These are phyloP conservation scores for Lethenteron reissneri DNA, from an alignment of 2,113 vertebrate genomes.

Conservation along the genomic window DNA sequence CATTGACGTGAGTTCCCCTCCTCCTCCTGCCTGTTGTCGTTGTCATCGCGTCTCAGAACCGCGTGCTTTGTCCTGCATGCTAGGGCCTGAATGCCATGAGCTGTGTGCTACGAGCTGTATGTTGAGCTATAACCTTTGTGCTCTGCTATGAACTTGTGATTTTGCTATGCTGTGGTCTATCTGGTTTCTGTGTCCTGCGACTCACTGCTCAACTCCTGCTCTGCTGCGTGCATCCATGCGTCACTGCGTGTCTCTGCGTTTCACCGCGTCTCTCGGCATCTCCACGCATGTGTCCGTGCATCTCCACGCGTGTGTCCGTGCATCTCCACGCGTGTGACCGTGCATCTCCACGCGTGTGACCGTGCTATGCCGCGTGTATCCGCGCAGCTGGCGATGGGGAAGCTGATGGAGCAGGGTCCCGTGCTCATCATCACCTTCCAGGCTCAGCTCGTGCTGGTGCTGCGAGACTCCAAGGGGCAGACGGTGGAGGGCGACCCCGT, in stretches of 20 bases:
- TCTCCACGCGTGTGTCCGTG: not conserved
- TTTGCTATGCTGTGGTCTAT: not conserved
- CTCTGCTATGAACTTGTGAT: not conserved
- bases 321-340: not conserved
- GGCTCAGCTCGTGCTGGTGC: slow-evolving; percentile 71
- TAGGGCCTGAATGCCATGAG: no score
- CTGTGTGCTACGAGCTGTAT: not conserved
- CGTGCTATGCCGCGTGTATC: not conserved
- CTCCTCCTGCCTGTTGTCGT: no score
- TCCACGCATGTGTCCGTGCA: not conserved
- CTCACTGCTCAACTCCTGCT: no score
- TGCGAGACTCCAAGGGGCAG: slow-evolving; percentile 50
- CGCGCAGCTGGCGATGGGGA: slow-evolving; percentile 68
- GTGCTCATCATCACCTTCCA: slow-evolving; percentile 92
- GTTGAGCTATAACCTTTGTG: not conserved
- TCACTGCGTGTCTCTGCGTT: no score
- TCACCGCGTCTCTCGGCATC: not conserved
- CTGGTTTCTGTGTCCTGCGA: no score
- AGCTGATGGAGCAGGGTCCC: slow-evolving; percentile 96
- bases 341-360: not conserved
- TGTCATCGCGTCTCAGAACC: no score
- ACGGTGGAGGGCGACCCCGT: slow-evolving; percentile 82
- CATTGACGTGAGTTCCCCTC: slow-evolving; percentile 45
- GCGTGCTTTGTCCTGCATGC: no score
- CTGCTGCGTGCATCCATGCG: no score